Evolutionary conservation across 2,113 vertebrate species (phyloP).

Genomic region (Ornithorhynchus anatinus): DNA sequence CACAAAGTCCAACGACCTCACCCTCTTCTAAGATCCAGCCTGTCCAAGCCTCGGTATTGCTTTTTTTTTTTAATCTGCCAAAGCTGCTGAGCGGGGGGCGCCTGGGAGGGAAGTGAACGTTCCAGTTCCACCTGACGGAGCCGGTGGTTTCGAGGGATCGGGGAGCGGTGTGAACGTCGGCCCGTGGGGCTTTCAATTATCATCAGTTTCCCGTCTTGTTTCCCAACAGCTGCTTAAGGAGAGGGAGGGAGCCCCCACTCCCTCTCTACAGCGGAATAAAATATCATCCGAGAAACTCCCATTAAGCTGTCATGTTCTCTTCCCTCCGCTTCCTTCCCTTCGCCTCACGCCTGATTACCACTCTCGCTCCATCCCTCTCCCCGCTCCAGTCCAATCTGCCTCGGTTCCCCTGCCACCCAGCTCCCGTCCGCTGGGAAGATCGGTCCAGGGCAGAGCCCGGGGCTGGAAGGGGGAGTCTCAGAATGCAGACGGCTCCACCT

Average conservation of each 20-base stretch:
- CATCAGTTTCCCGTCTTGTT: not conserved
- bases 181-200: not conserved
- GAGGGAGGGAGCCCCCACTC: fast-evolving
- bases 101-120: no score
- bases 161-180: no score
- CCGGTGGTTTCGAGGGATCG: no score
- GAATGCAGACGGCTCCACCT: not conserved
- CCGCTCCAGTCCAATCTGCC: not conserved
- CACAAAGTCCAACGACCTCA: no score
- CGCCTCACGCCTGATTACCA: not conserved
- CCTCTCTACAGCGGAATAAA: no score
- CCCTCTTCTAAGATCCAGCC: no score
- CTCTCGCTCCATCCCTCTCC: not conserved
- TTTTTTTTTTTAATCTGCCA: no score
- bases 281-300: not conserved
- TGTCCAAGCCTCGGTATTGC: no score
- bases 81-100: no score
- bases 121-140: no score
- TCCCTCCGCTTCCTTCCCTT: not conserved
- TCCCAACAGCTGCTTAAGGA: not conserved
- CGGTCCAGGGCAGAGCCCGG: not conserved
- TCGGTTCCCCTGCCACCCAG: not conserved
- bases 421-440: not conserved
- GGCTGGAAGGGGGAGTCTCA: not conserved
- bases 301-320: not conserved